Base-by-base conservation (phyloP, 2,797 vertebrate species). In the Prunella strophiata region DNA sequence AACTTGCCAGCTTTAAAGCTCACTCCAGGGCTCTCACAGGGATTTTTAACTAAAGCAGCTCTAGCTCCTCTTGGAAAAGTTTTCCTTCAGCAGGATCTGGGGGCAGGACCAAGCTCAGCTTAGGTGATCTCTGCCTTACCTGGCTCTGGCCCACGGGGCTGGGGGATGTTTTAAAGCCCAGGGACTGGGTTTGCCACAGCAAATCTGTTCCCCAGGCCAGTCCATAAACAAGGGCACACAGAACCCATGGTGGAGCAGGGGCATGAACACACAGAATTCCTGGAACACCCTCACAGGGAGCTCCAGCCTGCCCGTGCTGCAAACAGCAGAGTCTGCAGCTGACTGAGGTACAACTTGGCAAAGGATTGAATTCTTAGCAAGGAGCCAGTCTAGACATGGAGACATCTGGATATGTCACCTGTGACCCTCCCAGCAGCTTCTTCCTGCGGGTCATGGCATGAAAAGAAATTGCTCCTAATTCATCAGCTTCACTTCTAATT, bases 191-290 rank as follows among this genome's bases (percentile, higher is more conserved):
- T 54, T 92, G 23, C 16, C 5, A 6, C 57, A 68, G 23, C 10
- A 76, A 57, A 85, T 17, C 51, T 66, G 51, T 7, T 89, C 50
- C 52, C 58, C 58, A 48, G 52, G n/a, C 18, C 2, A 4, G 10
- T 2, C 29, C 40, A 7, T 16, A 26, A 34, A 19, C 0, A 0
- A 26, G 22, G 10, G 17, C 27, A 13, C 0, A 0, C 30, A 77
- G 55, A 62, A 10, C 11, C 38, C 3, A 0, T 0, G 5, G n/a
- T 36, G 57, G 26, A 68, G 57, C 63, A 83, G 38, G 45, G 3
- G 30, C 11, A 8, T 16, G 17, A 40, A 6, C 73, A 57, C 47
- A 25, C 54, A 55, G 5, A 6, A 15, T 7, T 71, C 36, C 59
- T 61, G 20, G 50, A 63, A 11, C 18, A n/a, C 5, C 32, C 21